A percentile compares a stretch with the other conserved stretches of the same genome.
Evolutionary conservation across 2,888 invertebrate species (phyloP).

Genomic region (Metallyticus violacea): DNA sequence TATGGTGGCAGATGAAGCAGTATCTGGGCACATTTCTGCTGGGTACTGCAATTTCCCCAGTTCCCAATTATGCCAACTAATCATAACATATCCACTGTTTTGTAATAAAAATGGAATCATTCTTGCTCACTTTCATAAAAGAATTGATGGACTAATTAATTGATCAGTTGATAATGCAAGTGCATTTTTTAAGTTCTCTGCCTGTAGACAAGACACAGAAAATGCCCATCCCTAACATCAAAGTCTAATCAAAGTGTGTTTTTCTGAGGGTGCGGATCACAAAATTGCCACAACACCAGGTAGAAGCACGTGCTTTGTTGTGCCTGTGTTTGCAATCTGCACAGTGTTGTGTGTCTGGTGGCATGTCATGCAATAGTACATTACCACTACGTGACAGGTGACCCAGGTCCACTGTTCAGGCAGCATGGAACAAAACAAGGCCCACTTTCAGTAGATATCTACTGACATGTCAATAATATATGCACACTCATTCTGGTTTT

Average conservation of each 20-base stretch:
- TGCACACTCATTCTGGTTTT: too few relatives aligned
- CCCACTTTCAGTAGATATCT: neutral
- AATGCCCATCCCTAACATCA: neutral
- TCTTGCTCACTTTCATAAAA: too few relatives aligned
- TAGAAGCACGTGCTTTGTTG: conserved; percentile 59
- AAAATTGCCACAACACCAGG: conserved; percentile 78
- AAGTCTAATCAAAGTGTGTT: conserved; percentile 65
- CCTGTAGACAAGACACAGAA: neutral
- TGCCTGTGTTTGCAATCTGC: conserved; percentile 39
- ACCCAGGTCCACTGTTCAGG: conserved; percentile 63
- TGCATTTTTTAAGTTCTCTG: neutral
- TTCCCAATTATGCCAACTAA: too few relatives aligned
- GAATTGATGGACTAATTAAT: too few relatives aligned
- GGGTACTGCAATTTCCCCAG: too few relatives aligned
- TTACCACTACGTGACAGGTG: conserved; percentile 61
- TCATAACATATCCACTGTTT: too few relatives aligned
- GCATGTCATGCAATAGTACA: conserved; percentile 61
- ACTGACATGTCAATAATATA: neutral
- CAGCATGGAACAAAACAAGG: conserved; percentile 56
- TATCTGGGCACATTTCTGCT: too few relatives aligned
- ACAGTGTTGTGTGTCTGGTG: conserved; percentile 38
- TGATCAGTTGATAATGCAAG: too few relatives aligned
- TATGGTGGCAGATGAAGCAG: too few relatives aligned
- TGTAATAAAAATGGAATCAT: too few relatives aligned
- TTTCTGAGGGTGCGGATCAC: conserved; percentile 72